Base-by-base conservation (phyloP, 2,888 invertebrate genomes). In the Cistogaster globosa region DNA sequence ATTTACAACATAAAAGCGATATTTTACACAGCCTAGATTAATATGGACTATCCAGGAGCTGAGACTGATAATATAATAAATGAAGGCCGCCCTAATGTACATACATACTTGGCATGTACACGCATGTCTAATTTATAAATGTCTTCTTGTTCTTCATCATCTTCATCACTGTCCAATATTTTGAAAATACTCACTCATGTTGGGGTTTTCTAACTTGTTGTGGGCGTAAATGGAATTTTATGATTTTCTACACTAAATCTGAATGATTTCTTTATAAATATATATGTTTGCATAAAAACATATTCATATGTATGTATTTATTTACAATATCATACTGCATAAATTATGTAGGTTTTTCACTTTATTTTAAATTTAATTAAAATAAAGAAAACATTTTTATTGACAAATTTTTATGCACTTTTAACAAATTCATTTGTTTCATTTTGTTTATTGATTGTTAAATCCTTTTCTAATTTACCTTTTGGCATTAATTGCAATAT, bases 181-280 rank as follows among this genome's bases (percentile, higher is more conserved):
- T 60, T 78, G 53, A 79, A 53, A 69, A 68, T 82, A 58, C 69
- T 58, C 72, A 69, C 63, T 80, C 65, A 60, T 51, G 45, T n/a
- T 84, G 78, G 45, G 62, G 74, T 32, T 51, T 63, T 68, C 55
- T 85, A 77, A 77, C 57, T 82, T 69, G 2, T 67, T 16, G 85
- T 85, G 78, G 85, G 85, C 85, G 85, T 85, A 45, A 75, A 85
- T 78, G 82, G 85, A 82, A 85, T 85, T 81, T 74, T 78, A 63
- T 77, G 71, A 58, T 45, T 76, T 83, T 77, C 53, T 63, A 45
- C 38, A 76, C 48, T 58, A 72, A 32, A 82, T 82, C 69, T 57
- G 26, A 72, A 80, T 68, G 76, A 53, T 75, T 63, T 80, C 11
- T 60, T 20, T 51, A 67, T 45, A 72, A 58, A 55, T 60, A 53